Evolutionary conservation across 2,888 invertebrate species (phyloP).

Genomic region (Metacarcinus magister): DNA sequence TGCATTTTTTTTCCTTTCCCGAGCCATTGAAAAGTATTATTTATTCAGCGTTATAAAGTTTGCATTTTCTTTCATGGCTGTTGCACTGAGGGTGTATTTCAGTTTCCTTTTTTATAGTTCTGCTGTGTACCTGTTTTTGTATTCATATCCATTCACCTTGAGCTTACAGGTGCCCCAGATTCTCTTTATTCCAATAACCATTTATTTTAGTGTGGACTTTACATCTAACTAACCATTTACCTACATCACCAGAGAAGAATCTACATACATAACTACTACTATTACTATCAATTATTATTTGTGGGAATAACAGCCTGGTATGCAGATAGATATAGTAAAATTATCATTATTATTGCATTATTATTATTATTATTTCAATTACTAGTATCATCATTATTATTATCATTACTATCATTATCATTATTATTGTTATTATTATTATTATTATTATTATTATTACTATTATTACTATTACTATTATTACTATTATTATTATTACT

Average conservation of each 20-base stretch:
- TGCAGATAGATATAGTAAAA: too few species aligned
- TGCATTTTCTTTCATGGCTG: conserved; percentile 1
- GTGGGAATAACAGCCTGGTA: too few species aligned
- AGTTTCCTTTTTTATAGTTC: neutral
- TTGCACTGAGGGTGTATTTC: neutral
- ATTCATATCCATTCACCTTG: too few species aligned
- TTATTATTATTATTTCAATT: neutral
- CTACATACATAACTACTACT: too few species aligned
- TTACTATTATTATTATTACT: conserved; percentile 39
- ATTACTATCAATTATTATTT: too few species aligned
- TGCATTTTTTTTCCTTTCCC: neutral
- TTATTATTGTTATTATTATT: neutral
- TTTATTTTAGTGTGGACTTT: too few species aligned
- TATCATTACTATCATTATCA: neutral
- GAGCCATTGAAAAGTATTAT: neutral
- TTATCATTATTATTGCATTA: neutral
- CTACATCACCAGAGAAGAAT: too few species aligned
- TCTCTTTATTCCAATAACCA: too few species aligned
- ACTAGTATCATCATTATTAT: neutral
- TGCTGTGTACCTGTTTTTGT: neutral
- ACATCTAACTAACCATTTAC: too few species aligned
- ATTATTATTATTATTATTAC: neutral
- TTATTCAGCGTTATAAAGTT: neutral
- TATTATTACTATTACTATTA: conserved; percentile 1
- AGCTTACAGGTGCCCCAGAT: too few species aligned